Conservation (phyloP, 2,797 vertebrate genomes). For the Spea hammondii region DNA sequence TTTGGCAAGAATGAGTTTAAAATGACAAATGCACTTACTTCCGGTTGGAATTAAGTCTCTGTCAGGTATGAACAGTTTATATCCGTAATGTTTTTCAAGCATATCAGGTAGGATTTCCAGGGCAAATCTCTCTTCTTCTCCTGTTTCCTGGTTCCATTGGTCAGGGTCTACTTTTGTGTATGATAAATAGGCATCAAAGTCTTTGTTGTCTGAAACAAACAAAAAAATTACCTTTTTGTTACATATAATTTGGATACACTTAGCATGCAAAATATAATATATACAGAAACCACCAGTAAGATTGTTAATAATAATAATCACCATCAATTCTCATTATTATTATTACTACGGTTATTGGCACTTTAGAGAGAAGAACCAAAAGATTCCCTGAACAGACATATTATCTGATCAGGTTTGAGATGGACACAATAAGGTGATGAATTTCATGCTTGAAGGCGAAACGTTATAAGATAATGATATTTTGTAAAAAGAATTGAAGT, state of each 20-base stretch:
- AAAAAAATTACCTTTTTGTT: not conserved
- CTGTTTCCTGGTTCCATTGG: constrained; percentile 96
- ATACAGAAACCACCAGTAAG: too few relatives aligned
- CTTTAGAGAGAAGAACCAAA: too few relatives aligned
- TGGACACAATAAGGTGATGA: too few relatives aligned
- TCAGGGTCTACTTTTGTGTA: constrained; percentile 99
- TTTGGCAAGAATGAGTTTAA: not conserved
- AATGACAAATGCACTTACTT: constrained; percentile 78
- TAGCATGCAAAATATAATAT: too few relatives aligned
- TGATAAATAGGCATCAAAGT: constrained; percentile 95
- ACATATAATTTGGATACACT: not conserved
- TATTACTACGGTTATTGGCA: too few relatives aligned
- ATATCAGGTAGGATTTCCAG: constrained; percentile 96
- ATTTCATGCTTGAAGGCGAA: too few relatives aligned
- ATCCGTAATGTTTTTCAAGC: constrained; percentile 97
- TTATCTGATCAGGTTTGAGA: too few relatives aligned
- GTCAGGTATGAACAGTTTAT: constrained; percentile 96
- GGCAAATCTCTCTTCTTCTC: constrained; percentile 95
- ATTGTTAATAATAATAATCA: too few relatives aligned
- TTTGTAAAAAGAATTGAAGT: too few relatives aligned
- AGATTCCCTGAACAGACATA: too few relatives aligned
- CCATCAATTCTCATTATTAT: too few relatives aligned
- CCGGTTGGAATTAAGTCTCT: constrained; percentile 98
- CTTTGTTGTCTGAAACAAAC: constrained; percentile 76
- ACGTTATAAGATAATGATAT: too few relatives aligned